A percentile compares a stretch with the other conserved stretches of the same genome.
Conservation (phyloP, 2,888 invertebrate genomes). For the Oxycera nigricornis region DNA sequence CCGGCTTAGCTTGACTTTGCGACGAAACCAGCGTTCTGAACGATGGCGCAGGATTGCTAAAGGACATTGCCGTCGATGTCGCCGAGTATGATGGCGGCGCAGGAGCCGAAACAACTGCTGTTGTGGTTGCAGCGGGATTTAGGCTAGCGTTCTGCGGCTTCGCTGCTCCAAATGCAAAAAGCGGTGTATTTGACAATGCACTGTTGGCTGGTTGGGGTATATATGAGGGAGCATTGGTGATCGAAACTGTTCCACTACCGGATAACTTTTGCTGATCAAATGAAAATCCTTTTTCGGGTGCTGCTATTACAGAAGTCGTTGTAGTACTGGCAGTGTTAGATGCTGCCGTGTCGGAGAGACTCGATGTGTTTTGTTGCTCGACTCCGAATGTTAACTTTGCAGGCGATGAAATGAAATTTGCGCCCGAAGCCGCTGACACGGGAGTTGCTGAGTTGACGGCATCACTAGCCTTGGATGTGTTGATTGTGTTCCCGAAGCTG, state of each 20-base stretch:
- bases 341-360: background rate
- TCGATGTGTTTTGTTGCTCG: background rate
- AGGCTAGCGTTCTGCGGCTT: background rate
- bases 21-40: background rate
- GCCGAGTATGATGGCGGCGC: background rate
- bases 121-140: background rate
- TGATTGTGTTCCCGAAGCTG: background rate
- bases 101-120: background rate
- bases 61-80: background rate
- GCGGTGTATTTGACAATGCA: background rate
- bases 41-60: background rate
- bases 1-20: background rate
- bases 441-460: background rate
- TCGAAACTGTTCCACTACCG: background rate
- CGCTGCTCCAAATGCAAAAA: constrained; percentile 12
- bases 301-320: background rate
- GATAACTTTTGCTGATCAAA: background rate
- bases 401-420: background rate
- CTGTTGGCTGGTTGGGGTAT: background rate
- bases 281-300: constrained; percentile 35
- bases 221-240: background rate
- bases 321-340: background rate
- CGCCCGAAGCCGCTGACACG: background rate
- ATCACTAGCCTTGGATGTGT: background rate
- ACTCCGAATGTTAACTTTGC: background rate